Base-by-base conservation (phyloP, 2,797 vertebrate species). In the Rhinogobio ventralis region DNA sequence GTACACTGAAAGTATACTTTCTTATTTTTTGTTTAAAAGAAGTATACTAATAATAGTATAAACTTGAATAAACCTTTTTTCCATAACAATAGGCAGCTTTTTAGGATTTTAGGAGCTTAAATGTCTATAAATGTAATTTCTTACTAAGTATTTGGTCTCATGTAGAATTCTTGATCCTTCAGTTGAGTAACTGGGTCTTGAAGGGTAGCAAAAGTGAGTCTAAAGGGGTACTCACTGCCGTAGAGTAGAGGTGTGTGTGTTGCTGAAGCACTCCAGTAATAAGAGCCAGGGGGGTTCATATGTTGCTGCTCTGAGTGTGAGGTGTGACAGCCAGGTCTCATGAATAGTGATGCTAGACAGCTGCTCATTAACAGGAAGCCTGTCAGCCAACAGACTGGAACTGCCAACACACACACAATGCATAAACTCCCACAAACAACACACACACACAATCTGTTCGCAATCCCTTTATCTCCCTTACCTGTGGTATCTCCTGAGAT, bases 291-390 rank as follows among this genome's bases (percentile, higher is more conserved):
- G 89, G 90, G 82, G 89, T 91, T 91, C 89, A 93, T 92, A 92
- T 92, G 90, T 83, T 66, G 86, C 76, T 86, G 90, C 88, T 90
- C 86, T 91, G 91, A 93, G 91, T 93, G 91, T 86, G 89, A 86
- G 92, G 91, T 67, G 91, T 93, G 93, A 93, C 91, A 93, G 93
- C 93, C 93, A 90, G 90, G 89, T 87, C 92, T 95, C 94, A 95
- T 94, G 92, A 94, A 94, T 95, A 95, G 93, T 94, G 92, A 95
- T 95, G 93, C 90, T 79, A 89, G 86, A 94, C 93, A 95, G 93
- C 90, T 95, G 94, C 94, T 95, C 94, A 94, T 95, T 95, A 95
- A 93, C 93, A 91, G 91, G 81, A 91, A 93, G 92, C 92, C 92
- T 92, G 93, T 92, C 93, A 93, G 91, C 88, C 82, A 85, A 90